Conservation (phyloP, 2,113 vertebrate genomes). For the Mormyrus lacerda region DNA sequence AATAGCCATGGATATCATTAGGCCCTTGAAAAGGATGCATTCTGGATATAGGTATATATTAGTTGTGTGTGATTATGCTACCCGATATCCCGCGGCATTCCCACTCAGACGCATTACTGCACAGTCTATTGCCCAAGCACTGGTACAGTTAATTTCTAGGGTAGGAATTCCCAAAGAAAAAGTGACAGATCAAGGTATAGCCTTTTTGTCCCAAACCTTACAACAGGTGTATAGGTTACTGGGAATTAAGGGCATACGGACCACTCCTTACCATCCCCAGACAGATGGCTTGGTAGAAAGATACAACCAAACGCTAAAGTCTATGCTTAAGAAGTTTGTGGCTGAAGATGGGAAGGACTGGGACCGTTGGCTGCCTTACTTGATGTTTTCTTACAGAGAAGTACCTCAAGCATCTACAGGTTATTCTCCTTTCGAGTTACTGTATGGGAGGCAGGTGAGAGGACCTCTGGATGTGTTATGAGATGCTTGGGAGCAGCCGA, state of each 20-base stretch:
- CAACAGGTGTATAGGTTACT: background rate
- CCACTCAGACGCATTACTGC: background rate
- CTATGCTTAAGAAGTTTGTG: slow-evolving; percentile 7
- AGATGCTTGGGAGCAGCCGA: background rate
- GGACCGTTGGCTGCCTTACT: background rate
- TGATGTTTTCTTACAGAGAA: background rate
- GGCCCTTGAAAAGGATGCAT: background rate
- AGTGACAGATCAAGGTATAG: slow-evolving; percentile 9
- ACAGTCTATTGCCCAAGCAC: background rate
- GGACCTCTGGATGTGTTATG: slow-evolving; percentile 20
- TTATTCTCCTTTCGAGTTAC: slow-evolving; percentile 20
- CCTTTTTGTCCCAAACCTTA: background rate
- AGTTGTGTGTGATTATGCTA: background rate
- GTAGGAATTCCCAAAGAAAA: slow-evolving; percentile 12
- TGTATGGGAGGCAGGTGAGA: slow-evolving; percentile 21
- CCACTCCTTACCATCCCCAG: no score
- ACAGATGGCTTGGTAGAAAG: background rate
- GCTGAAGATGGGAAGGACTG: background rate
- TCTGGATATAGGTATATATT: background rate
- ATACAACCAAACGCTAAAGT: slow-evolving; percentile 14
- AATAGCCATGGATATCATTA: slow-evolving; percentile 18
- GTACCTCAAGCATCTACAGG: slow-evolving; percentile 17
- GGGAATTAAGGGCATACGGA: no score
- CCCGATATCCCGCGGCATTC: slow-evolving; percentile 6
- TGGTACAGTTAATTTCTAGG: slow-evolving; percentile 6